Evolutionary conservation across 2,113 vertebrate species (phyloP).

Genomic region (Excalfactoria chinensis): DNA sequence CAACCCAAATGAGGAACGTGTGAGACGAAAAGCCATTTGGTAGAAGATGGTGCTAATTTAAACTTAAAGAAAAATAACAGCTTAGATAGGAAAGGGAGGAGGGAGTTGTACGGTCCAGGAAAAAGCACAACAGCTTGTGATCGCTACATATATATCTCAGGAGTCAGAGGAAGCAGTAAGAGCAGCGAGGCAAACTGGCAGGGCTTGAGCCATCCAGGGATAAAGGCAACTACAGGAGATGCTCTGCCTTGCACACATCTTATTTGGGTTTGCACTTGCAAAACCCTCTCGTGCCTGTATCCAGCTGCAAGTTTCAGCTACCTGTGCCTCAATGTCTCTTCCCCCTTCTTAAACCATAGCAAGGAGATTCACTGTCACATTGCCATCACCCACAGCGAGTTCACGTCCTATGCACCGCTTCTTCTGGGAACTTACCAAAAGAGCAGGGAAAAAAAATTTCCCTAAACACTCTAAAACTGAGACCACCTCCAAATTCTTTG

Average conservation of each 20-base stretch:
- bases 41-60: slow-evolving; percentile 55
- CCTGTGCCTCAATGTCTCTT: neutral
- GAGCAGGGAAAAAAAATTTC: neutral
- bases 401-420: neutral
- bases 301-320: neutral
- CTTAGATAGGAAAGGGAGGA: slow-evolving; percentile 33
- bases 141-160: neutral
- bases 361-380: neutral
- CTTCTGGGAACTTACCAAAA: neutral
- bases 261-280: neutral
- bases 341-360: neutral
- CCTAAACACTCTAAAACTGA: neutral
- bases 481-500: neutral
- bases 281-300: neutral
- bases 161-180: neutral
- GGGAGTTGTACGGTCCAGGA: slow-evolving; percentile 9
- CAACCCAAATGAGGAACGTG: slow-evolving; percentile 25
- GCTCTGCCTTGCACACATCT: neutral
- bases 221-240: neutral
- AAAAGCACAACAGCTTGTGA: slow-evolving; percentile 25
- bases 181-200: neutral
- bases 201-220: neutral
- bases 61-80: slow-evolving; percentile 60
- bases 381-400: neutral
- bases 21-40: slow-evolving; percentile 57